A percentile compares a stretch with the other conserved stretches of the same genome.
phyloP scores from a whole-genome alignment of 1,140 invertebrate genomes.

The Nymphalis io region DNA sequence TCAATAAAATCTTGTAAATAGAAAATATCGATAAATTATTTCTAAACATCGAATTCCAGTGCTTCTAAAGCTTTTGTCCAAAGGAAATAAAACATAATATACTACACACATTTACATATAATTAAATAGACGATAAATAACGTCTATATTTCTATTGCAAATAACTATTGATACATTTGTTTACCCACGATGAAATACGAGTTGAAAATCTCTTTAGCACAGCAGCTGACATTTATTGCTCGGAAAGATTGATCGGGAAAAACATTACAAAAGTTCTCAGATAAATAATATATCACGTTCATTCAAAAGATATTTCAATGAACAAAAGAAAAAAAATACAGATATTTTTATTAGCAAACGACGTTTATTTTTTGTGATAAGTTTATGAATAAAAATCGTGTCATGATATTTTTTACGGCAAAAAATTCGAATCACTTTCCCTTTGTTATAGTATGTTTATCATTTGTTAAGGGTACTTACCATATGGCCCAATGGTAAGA shows the following conservation, averaged over 20 bases:
- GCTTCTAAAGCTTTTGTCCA: too few species aligned
- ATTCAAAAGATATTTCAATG: conserved; percentile 20
- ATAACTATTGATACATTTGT: conserved; percentile 4
- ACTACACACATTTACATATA: too few species aligned
- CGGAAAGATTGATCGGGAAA: conserved; percentile 40
- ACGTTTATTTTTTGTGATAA: conserved; percentile 10
- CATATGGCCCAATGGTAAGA: too few species aligned
- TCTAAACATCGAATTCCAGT: too few species aligned
- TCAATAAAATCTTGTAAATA: too few species aligned
- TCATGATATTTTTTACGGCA: not conserved
- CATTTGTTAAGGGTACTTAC: too few species aligned
- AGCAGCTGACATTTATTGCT: conserved; percentile 40
- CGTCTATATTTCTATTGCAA: too few species aligned
- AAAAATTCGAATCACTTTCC: not conserved
- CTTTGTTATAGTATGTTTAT: not conserved
- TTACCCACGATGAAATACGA: conserved; percentile 18
- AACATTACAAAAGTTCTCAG: conserved; percentile 29
- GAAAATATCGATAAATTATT: too few species aligned
- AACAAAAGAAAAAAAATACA: not conserved
- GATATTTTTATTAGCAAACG: conserved; percentile 1
- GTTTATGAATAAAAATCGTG: not conserved
- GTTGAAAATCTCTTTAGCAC: conserved; percentile 6
- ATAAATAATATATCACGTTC: conserved; percentile 18
- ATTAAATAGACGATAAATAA: too few species aligned
- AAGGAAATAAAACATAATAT: too few species aligned